These are phyloP conservation scores for Salvelinus namaycush DNA, from an alignment of 2,113 vertebrate species.

Conservation along the genomic window DNA sequence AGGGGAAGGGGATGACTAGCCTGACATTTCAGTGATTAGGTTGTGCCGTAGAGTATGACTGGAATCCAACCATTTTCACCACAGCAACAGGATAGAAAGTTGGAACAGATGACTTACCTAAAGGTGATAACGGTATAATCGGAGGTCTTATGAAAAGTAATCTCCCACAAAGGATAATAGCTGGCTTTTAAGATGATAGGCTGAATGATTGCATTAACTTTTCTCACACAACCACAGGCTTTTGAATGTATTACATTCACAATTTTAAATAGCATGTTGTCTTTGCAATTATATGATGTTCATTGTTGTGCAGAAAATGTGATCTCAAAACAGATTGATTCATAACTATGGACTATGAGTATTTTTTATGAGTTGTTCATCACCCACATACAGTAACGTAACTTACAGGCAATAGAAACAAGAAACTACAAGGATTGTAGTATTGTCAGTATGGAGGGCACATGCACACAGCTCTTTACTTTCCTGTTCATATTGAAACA, in stretches of 20 bases:
- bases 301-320: too few relatives aligned
- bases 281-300: too few relatives aligned
- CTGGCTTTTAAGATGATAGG: conserved; percentile 3
- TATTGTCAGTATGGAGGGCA: conserved; percentile 37
- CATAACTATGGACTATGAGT: too few relatives aligned
- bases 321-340: too few relatives aligned
- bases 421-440: too few relatives aligned
- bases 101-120: conserved; percentile 26
- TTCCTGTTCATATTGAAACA: conserved; percentile 33
- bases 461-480: conserved; percentile 45
- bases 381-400: too few relatives aligned
- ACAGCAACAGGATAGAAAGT: conserved; percentile 11
- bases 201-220: background rate
- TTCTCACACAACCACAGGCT: too few relatives aligned
- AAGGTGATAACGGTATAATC: conserved; percentile 30
- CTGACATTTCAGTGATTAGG: background rate
- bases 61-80: conserved; percentile 31
- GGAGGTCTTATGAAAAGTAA: conserved; percentile 5
- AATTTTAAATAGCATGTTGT: too few relatives aligned
- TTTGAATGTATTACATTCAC: too few relatives aligned
- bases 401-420: too few relatives aligned
- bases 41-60: conserved; percentile 13
- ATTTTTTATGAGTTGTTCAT: too few relatives aligned
- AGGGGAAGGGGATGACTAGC: background rate
- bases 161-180: conserved; percentile 24